phyloP scores from a whole-genome alignment of 2,888 invertebrate species.

The Andrena hattorfiana region DNA sequence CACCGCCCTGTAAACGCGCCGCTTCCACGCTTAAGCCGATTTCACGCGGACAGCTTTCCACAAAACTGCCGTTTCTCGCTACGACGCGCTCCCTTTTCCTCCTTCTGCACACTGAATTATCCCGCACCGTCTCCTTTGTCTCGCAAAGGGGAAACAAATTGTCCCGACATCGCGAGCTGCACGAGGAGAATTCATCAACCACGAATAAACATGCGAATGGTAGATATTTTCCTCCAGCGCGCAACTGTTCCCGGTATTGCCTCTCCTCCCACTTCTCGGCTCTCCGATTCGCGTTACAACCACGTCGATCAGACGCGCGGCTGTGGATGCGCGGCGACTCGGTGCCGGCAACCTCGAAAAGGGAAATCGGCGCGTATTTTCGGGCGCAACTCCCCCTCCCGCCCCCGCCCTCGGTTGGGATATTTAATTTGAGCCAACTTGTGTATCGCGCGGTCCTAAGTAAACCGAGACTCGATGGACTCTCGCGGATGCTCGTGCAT shows the following conservation, averaged over 20 bases:
- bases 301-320: background rate
- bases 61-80: slow-evolving; percentile 22
- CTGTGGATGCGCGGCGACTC: background rate
- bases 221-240: background rate
- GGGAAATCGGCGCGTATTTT: slow-evolving; percentile 58
- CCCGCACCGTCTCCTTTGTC: background rate
- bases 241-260: no score
- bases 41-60: slow-evolving; percentile 66
- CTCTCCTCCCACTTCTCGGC: no score
- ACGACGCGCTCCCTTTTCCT: slow-evolving; percentile 6
- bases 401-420: slow-evolving; percentile 66
- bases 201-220: background rate
- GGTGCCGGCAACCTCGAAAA: slow-evolving; percentile 36
- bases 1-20: slow-evolving; percentile 26
- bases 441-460: slow-evolving; percentile 77
- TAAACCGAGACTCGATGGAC: slow-evolving; percentile 74
- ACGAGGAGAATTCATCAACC: background rate
- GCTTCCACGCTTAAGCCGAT: slow-evolving; percentile 64
- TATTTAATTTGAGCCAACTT: slow-evolving; percentile 78
- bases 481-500: slow-evolving; percentile 58
- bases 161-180: background rate
- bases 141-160: background rate
- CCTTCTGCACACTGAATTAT: background rate
- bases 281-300: background rate
- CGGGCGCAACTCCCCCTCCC: background rate